Base-by-base conservation (phyloP, 2,888 invertebrate genomes). In the Leucozona laternaria region DNA sequence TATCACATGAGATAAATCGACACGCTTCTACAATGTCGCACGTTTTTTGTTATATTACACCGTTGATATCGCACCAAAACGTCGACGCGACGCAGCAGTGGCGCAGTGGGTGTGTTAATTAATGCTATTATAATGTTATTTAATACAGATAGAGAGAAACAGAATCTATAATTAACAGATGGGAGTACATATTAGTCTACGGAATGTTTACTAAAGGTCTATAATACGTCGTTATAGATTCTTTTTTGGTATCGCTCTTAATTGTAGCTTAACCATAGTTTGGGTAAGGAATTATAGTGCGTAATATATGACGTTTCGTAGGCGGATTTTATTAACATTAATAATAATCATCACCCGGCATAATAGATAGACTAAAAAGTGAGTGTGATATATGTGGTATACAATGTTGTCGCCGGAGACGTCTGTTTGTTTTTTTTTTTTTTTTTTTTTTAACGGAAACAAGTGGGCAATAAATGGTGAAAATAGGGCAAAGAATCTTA, bases 241-340 rank as follows among this genome's bases (percentile, higher is more conserved):
- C 60, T 37, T 53, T 40, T 31, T 68, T 45, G 28, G 48, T 28
- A 53, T 48, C 20, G 10, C 20, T 31, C 50, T 48, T 55, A 37
- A 55, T 64, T 48, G 8, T 34, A 2, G 22, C 43, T 43, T 11
- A 13, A 22, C 34, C 53, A 45, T 64, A 48, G 50, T 81, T 62
- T 62, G 10, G 71, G 62, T 34, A 55, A 57, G 73, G 57, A n/a
- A n/a, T n/a, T n/a, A n/a, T 62, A 64, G 40, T 70, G 48, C 53
- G 43, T 64, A 25, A 22, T 37, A 57, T 22, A 66, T n/a, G n/a
- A n/a, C n/a, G 40, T 10, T 70, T 84, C 48, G 83, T 71, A 81
- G 81, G 81, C 57, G 81, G 81, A 17, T 83, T 83, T 58, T 62
- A 78, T 83, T 83, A 78, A 48, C 78, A 78, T 40, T 60, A 60